These are phyloP conservation scores for Neotoxoptera formosana DNA, from an alignment of 1,140 invertebrate genomes.

Conservation along the genomic window DNA sequence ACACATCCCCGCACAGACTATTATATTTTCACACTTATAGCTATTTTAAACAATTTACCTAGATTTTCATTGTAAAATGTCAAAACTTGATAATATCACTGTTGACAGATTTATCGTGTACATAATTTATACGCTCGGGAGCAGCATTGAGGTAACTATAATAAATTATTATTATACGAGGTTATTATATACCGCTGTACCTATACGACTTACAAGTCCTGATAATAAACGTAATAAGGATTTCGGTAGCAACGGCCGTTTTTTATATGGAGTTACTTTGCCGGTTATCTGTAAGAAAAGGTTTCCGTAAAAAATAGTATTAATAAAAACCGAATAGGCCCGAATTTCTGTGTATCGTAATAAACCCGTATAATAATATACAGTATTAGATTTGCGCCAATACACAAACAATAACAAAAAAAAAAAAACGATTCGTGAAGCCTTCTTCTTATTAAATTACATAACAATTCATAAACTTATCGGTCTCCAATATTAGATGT, in stretches of 20 bases:
- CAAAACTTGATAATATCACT: neutral
- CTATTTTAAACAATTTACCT: too few relatives aligned
- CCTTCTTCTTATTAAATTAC: too few relatives aligned
- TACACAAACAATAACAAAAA: neutral
- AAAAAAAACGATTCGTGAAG: neutral
- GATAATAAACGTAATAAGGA: neutral
- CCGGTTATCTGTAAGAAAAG: neutral
- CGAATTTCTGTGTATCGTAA: neutral
- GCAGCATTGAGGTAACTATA: too few relatives aligned
- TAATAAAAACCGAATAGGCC: neutral
- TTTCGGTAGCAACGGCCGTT: neutral
- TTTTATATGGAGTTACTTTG: neutral
- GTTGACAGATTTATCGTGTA: neutral
- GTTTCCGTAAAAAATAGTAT: neutral
- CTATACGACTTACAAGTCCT: neutral
- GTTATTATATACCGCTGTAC: neutral
- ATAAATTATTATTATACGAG: too few relatives aligned
- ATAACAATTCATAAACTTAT: too few relatives aligned
- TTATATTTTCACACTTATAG: too few relatives aligned
- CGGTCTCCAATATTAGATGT: too few relatives aligned
- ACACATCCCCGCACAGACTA: too few relatives aligned
- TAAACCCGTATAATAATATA: neutral
- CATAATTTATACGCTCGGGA: neutral
- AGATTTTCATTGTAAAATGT: neutral
- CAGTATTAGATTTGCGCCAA: neutral